A percentile compares a stretch with the other conserved stretches of the same genome.
Evolutionary conservation across 2,113 vertebrate species (phyloP).

Genomic region (Felis catus): F.catus_Fca126_mat1.0 CM031420.1:109243501-109244000

Average conservation of each 20-base stretch:
- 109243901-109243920: neutral
- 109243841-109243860: neutral
- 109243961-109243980: conserved; percentile 19
- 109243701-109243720: neutral
- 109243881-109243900: conserved; percentile 34
- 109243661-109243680: neutral
- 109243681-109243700: neutral
- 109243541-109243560: neutral
- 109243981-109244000: neutral
- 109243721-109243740: neutral
- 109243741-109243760: neutral
- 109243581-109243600: conserved; percentile 21
- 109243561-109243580: conserved; percentile 43
- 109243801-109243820: neutral
- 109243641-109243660: neutral
- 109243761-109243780: neutral
- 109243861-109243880: neutral
- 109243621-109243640: neutral
- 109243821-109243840: neutral
- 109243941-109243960: conserved; percentile 43
- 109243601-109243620: neutral
- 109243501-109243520: conserved; percentile 8
- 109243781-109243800: neutral
- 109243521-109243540: neutral
- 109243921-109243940: neutral